A percentile compares a stretch with the other conserved stretches of the same genome.
These are phyloP conservation scores for Pelosia muscerda DNA, from an alignment of 2,888 invertebrate species.

Conservation along the genomic window DNA sequence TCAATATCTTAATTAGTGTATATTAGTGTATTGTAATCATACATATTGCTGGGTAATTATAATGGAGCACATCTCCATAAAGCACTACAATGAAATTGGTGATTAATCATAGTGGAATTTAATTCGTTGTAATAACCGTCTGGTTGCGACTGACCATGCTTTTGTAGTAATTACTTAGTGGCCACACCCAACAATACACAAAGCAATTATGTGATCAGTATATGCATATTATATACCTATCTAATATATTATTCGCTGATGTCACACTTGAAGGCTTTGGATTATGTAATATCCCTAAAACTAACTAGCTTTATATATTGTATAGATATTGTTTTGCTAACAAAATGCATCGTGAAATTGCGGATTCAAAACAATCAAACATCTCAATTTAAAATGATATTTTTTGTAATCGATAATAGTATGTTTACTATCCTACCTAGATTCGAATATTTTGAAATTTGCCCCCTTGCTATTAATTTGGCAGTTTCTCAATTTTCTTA, in stretches of 20 bases:
- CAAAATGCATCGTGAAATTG: no score
- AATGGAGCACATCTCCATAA: slow-evolving; percentile 6
- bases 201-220: slow-evolving; percentile 8
- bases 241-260: neutral
- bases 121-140: slow-evolving; percentile 2
- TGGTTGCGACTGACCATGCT: slow-evolving; percentile 10
- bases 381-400: neutral
- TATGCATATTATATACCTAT: neutral
- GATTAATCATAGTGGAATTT: slow-evolving; percentile 19
- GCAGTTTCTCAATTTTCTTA: no score
- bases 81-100: slow-evolving; percentile 13
- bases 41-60: slow-evolving; percentile 1
- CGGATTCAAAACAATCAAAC: neutral
- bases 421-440: no score
- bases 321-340: no score
- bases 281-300: neutral
- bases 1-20: neutral
- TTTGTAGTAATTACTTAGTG: slow-evolving; percentile 20
- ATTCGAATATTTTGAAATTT: no score
- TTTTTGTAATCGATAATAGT: no score
- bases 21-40: slow-evolving; percentile 5
- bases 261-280: neutral
- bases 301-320: no score
- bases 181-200: slow-evolving; percentile 13
- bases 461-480: no score